phyloP scores from a whole-genome alignment of 1,140 invertebrate species.

The Homarus americanus region DNA sequence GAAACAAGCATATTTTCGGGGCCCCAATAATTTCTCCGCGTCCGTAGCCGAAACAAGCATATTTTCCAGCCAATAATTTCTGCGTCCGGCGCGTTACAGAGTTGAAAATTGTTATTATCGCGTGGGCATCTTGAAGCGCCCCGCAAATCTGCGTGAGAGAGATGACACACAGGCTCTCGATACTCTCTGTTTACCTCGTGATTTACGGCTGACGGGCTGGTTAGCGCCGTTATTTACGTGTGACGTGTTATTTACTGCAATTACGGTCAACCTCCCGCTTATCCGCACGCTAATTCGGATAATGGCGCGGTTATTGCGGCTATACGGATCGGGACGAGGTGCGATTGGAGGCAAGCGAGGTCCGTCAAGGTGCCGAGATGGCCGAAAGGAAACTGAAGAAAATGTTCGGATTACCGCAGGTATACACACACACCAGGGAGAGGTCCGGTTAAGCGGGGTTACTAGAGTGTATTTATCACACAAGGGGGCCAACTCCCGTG shows the following conservation, averaged over 20 bases:
- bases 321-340: slow-evolving; percentile 35
- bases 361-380: not conserved
- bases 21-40: slow-evolving; percentile 61
- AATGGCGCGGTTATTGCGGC: slow-evolving; percentile 58
- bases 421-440: not conserved
- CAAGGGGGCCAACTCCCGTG: not conserved
- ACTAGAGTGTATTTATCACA: slow-evolving; percentile 43
- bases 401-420: not conserved
- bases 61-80: slow-evolving; percentile 68
- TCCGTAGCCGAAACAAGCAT: slow-evolving; percentile 55
- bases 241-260: slow-evolving; percentile 71
- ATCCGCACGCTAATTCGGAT: slow-evolving; percentile 66
- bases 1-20: slow-evolving; percentile 61
- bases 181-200: slow-evolving; percentile 63
- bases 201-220: slow-evolving; percentile 65
- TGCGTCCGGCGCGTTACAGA: slow-evolving; percentile 63
- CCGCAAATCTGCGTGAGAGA: slow-evolving; percentile 66
- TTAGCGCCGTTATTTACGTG: slow-evolving; percentile 71
- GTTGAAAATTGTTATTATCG: slow-evolving; percentile 69
- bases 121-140: slow-evolving; percentile 30
- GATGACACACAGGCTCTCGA: slow-evolving; percentile 53
- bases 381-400: not conserved
- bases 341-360: slow-evolving; percentile 37
- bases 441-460: slow-evolving; percentile 28
- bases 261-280: slow-evolving; percentile 59